A percentile compares a stretch with the other conserved stretches of the same genome.
Conservation (phyloP, 2,888 invertebrate species). For the Eumerus sabulonum region DNA sequence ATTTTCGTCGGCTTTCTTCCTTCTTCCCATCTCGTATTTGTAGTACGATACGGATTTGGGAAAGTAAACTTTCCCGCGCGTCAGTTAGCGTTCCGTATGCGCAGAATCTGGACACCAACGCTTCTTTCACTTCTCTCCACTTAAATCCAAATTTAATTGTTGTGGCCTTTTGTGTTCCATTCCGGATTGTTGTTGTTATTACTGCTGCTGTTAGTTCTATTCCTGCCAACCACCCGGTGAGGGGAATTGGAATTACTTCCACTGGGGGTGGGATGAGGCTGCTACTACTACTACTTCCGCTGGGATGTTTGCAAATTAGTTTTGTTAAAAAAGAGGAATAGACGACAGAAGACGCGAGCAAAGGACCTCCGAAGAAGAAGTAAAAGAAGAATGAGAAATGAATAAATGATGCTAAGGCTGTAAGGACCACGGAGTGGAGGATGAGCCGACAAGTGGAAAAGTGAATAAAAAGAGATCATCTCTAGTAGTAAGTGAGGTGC, state of each 20-base stretch:
- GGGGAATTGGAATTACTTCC: not conserved
- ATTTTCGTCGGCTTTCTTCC: slow-evolving; percentile 5
- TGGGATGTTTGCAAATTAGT: slow-evolving; percentile 64
- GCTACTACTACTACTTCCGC: slow-evolving; percentile 33
- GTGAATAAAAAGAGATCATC: slow-evolving; percentile 13
- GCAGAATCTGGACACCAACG: slow-evolving; percentile 50
- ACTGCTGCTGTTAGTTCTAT: slow-evolving; percentile 26
- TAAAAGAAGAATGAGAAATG: slow-evolving; percentile 30
- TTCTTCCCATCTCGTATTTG: slow-evolving; percentile 7
- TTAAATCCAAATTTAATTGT: slow-evolving; percentile 66
- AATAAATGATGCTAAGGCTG: slow-evolving; percentile 55
- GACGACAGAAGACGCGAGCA: no score
- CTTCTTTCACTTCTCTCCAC: slow-evolving; percentile 16
- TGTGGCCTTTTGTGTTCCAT: slow-evolving; percentile 56
- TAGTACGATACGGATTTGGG: slow-evolving; percentile 35
- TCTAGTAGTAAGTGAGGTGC: slow-evolving; percentile 55
- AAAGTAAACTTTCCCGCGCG: slow-evolving; percentile 57
- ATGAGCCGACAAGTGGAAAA: not conserved
- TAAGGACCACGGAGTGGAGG: slow-evolving; percentile 7
- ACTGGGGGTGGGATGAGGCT: not conserved
- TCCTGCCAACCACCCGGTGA: no score
- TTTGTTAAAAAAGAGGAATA: slow-evolving; percentile 44
- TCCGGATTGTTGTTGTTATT: slow-evolving; percentile 20
- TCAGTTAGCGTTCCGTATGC: slow-evolving; percentile 33
- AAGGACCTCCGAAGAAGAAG: no score